phyloP scores from a whole-genome alignment of 2,888 invertebrate genomes.

The Pyrrhosoma nymphula region DNA sequence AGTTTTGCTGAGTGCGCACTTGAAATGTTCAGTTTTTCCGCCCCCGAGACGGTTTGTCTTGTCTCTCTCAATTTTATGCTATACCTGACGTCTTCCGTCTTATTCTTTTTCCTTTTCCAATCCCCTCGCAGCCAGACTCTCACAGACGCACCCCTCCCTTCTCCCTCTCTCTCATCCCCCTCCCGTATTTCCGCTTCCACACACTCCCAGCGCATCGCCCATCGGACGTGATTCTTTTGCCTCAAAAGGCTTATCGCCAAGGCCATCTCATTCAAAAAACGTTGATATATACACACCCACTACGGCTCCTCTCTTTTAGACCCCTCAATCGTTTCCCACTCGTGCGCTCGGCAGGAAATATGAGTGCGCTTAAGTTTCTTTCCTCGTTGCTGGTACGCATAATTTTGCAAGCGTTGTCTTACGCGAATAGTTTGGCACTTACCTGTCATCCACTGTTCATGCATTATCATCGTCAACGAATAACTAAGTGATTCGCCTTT shows the following conservation, averaged over 20 bases:
- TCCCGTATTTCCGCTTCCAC: neutral
- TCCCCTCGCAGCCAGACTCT: neutral
- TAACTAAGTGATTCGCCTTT: too few relatives aligned
- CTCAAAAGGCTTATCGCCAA: slow-evolving; percentile 36
- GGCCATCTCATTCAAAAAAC: slow-evolving; percentile 35
- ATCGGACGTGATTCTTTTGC: neutral
- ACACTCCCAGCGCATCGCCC: neutral
- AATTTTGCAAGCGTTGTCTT: neutral
- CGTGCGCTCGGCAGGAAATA: neutral
- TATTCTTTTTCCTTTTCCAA: neutral
- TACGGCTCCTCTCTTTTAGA: neutral
- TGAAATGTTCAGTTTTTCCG: neutral
- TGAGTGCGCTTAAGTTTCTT: neutral
- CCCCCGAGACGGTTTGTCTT: neutral
- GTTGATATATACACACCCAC: neutral
- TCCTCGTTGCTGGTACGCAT: neutral
- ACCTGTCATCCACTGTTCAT: too few relatives aligned
- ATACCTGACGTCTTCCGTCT: neutral
- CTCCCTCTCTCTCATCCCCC: neutral
- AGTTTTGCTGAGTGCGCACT: neutral
- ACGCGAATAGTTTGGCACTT: too few relatives aligned
- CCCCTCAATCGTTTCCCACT: neutral
- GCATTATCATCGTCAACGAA: too few relatives aligned
- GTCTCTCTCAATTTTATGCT: neutral
- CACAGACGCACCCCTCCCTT: neutral